Evolutionary conservation across 2,113 vertebrate species (phyloP).

Genomic region (Acrocephalus kingi): DNA sequence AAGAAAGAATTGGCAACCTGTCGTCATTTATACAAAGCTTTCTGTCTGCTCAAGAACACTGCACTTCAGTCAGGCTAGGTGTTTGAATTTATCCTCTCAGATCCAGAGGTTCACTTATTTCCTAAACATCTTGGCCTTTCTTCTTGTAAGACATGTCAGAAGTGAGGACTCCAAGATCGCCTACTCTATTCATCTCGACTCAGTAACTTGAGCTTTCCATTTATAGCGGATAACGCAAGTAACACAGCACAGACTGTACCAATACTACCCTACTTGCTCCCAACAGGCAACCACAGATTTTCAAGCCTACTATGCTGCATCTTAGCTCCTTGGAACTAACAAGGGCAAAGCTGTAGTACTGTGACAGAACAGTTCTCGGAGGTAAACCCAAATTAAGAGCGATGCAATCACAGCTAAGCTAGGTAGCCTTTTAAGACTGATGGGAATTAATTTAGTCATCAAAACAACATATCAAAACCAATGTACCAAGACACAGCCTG

Average conservation of each 20-base stretch:
- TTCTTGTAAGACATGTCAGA: not conserved
- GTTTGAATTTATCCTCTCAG: not conserved
- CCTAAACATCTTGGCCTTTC: not conserved
- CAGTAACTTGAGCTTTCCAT: conserved; percentile 35
- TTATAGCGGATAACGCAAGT: not conserved
- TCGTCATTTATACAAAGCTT: not conserved
- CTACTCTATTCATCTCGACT: conserved; percentile 22
- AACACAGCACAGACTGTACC: conserved; percentile 25
- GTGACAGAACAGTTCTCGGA: not conserved
- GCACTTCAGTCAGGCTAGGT: not conserved
- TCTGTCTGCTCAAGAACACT: not conserved
- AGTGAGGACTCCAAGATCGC: not conserved
- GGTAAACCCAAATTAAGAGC: conserved; percentile 1
- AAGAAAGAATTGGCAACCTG: not conserved
- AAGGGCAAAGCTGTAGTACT: not conserved
- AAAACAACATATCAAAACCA: not conserved
- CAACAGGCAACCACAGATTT: not conserved
- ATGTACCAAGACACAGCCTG: not conserved
- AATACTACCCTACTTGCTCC: conserved; percentile 15
- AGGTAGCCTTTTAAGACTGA: conserved; percentile 16
- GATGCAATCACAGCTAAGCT: not conserved
- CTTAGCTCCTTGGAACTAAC: not conserved
- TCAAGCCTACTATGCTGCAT: not conserved
- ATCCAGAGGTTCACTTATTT: not conserved
- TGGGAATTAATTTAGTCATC: conserved; percentile 12